Conservation (phyloP, 2,888 invertebrate species). For the Loripinus fragilis region DNA sequence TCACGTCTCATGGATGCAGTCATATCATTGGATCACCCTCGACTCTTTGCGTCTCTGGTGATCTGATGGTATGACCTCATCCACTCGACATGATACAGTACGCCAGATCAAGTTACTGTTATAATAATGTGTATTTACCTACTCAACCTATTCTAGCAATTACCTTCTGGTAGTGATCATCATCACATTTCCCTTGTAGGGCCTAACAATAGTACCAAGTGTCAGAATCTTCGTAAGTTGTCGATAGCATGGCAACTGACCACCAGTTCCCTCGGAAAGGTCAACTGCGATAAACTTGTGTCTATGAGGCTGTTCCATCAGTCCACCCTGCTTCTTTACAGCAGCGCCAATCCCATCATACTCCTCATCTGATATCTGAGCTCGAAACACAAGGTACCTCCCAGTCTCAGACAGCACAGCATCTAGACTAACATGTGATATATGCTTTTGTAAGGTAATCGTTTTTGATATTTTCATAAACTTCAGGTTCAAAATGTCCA, state of each 20-base stretch:
- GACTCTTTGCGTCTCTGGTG: too few relatives aligned
- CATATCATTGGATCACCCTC: too few relatives aligned
- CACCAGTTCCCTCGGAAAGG: constrained; percentile 64
- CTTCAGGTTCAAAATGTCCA: constrained; percentile 64
- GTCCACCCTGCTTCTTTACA: constrained; percentile 65
- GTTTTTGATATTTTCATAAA: constrained; percentile 58
- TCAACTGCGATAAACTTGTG: constrained; percentile 72
- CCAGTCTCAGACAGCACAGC: constrained; percentile 63
- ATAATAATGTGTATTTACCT: too few relatives aligned
- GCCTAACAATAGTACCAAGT: constrained; percentile 64
- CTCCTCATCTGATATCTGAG: constrained; percentile 66
- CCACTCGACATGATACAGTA: too few relatives aligned
- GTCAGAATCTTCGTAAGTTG: constrained; percentile 74
- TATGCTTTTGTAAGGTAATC: constrained; percentile 61
- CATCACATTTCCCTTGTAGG: constrained; percentile 69
- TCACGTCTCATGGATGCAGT: too few relatives aligned
- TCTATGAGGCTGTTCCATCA: constrained; percentile 67
- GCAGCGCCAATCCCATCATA: constrained; percentile 65
- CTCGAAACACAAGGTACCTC: constrained; percentile 66
- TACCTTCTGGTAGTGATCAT: constrained; percentile 65
- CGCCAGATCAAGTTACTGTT: too few relatives aligned
- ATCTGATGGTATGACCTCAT: too few relatives aligned
- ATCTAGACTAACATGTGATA: constrained; percentile 60
- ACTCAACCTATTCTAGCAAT: background rate
- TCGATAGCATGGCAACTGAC: constrained; percentile 65